Evolutionary conservation across 1,140 invertebrate species (phyloP), one percentile per base, ranked within the genome.

Genomic region (Vanessa atalanta): DNA sequence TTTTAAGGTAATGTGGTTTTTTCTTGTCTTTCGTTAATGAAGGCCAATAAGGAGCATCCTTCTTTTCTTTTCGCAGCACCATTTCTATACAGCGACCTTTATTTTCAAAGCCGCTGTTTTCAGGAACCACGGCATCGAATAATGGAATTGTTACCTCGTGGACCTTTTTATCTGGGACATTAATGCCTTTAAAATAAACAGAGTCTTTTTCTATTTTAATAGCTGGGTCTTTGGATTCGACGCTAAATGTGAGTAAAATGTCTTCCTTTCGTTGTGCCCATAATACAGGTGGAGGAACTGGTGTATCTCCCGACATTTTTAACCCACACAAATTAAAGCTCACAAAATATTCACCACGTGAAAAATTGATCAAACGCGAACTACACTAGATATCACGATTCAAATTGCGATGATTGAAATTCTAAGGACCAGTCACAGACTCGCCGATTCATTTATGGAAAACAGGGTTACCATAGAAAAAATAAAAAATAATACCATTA

Each of bases 1-100:
- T 96, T 93, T 99, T 99, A 77, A 99, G 94, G 96, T 98, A 99
- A 90, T 99, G 98, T 79, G 96, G 95, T 91, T 99, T 99, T 87
- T 96, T 95, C 83, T 96, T 96, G 79, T 97, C 97, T 91, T 97
- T 97, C 43, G 97, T 96, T 73, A 99, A 93, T 71, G 96, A 94
- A 67, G 97, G 96, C 98, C 98, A 99, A 87, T 95, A 99, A 8
- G 85, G 72, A 47, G 96, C 95, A 73, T 96, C 96, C 70, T 87
- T 90, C 66, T 91, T 91, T 79, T 92, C 89, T 94, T 95, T 94
- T 76, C 85, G 89, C 81, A 98, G 94, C 75, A 97, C 93, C 91
- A 98, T 95, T 94, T 97, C 96, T 86, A 97, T 95, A 84, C 96
- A 96, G 83, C 97, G 94, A 65, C 95, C 96, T 83, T 96, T 94